A percentile compares a stretch with the other conserved stretches of the same genome.
phyloP scores from a whole-genome alignment of 2,113 vertebrate species.

The Bombycilla garrulus region DNA sequence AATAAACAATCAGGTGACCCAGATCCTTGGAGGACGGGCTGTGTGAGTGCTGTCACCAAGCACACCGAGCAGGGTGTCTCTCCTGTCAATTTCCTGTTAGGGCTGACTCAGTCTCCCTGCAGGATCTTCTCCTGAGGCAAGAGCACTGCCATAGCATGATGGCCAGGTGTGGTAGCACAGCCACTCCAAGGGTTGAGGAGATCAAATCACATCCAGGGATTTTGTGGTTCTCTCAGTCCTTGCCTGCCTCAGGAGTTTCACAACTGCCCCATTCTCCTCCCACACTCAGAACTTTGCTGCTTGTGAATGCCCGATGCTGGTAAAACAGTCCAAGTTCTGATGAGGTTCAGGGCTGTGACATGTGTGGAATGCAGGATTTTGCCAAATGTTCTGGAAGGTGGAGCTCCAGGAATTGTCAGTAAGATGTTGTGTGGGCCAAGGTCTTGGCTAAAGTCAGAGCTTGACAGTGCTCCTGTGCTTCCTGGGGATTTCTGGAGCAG shows the following conservation, averaged over 20 bases:
- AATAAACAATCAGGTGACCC: neutral
- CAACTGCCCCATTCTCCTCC: neutral
- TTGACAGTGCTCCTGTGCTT: neutral
- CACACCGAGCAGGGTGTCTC: fast-evolving
- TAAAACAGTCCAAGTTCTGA: neutral
- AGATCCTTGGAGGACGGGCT: neutral
- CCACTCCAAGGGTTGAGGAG: fast-evolving
- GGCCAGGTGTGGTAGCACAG: neutral
- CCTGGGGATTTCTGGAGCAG: neutral
- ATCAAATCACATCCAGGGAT: neutral
- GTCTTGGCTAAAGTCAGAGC: neutral
- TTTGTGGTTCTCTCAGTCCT: neutral
- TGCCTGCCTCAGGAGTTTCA: neutral
- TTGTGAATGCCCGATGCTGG: neutral
- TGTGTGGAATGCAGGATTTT: neutral
- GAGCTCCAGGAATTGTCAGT: neutral
- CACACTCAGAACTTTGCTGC: neutral
- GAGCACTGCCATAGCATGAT: fast-evolving
- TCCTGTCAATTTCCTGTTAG: neutral
- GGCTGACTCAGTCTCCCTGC: neutral
- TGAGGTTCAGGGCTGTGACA: neutral
- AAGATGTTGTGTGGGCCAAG: neutral
- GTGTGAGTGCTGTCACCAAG: fast-evolving
- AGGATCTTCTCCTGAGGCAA: neutral
- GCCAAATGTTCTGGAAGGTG: neutral